Evolutionary conservation across 2,113 vertebrate genomes (phyloP).

Genomic region (Lates calcarifer): DNA sequence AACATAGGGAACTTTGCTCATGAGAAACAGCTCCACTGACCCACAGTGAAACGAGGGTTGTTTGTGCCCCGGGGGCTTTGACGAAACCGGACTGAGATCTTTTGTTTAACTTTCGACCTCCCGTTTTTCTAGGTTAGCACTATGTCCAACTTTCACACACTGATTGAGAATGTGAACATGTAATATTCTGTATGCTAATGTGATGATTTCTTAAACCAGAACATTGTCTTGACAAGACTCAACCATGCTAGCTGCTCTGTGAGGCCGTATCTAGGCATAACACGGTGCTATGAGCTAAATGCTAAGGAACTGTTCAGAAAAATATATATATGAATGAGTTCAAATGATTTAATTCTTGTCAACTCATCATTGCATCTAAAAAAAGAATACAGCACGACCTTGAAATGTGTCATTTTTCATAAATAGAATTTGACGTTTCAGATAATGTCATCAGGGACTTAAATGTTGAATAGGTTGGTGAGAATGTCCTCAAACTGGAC

Average conservation of each 20-base stretch:
- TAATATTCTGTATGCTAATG: too few relatives aligned
- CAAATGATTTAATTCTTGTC: background rate
- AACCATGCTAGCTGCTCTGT: too few relatives aligned
- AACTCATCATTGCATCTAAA: background rate
- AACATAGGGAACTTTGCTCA: background rate
- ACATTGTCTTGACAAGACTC: too few relatives aligned
- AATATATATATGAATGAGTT: background rate
- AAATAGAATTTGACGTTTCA: background rate
- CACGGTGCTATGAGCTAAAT: too few relatives aligned
- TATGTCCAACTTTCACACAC: too few relatives aligned
- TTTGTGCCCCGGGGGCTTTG: background rate
- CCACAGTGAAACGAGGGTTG: background rate
- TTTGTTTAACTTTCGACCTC: background rate
- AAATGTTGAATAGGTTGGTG: constrained; percentile 26
- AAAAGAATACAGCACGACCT: background rate
- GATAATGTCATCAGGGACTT: background rate
- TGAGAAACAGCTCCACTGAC: background rate
- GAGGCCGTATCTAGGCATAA: too few relatives aligned
- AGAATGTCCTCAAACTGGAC: constrained; percentile 44
- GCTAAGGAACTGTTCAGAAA: background rate
- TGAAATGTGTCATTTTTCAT: background rate
- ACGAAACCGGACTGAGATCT: background rate
- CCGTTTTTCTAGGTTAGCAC: background rate
- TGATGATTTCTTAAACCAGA: too few relatives aligned
- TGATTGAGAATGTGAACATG: too few relatives aligned